These are phyloP conservation scores for Volucella inanis DNA, from an alignment of 2,888 invertebrate species.

Conservation along the genomic window DNA sequence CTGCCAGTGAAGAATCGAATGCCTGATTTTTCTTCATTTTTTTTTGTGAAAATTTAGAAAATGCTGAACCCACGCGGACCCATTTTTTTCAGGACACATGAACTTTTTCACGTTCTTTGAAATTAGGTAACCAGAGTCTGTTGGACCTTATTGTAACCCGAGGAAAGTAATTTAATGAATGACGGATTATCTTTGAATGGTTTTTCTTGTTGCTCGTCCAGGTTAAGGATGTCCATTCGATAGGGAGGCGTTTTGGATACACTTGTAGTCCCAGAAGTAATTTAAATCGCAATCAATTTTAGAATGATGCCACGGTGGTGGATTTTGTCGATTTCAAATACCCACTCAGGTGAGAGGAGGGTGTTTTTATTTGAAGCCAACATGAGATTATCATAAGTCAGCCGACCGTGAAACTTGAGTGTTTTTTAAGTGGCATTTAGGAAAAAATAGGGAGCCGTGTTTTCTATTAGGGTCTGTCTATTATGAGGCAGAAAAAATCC, in stretches of 20 bases:
- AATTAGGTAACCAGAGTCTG: constrained; percentile 57
- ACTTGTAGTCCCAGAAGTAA: constrained; percentile 52
- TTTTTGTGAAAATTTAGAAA: background rate
- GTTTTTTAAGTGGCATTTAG: constrained; percentile 7
- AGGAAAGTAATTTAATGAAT: constrained; percentile 60
- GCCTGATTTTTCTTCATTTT: constrained; percentile 5
- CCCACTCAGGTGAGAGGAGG: background rate
- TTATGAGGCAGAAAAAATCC: background rate
- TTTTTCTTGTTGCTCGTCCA: constrained; percentile 7
- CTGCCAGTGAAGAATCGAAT: constrained; percentile 55
- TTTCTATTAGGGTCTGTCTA: background rate
- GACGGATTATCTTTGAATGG: constrained; percentile 54
- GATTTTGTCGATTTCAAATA: constrained; percentile 29
- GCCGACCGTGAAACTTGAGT: constrained; percentile 4
- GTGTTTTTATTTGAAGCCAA: background rate
- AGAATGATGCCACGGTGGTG: constrained; percentile 1
- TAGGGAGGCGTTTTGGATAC: constrained; percentile 10
- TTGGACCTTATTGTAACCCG: constrained; percentile 41
- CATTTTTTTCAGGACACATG: constrained; percentile 39
- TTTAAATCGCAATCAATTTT: constrained; percentile 50
- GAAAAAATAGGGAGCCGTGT: background rate
- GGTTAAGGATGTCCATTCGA: background rate
- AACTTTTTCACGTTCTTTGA: constrained; percentile 41
- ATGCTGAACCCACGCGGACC: background rate
- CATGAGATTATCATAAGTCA: constrained; percentile 10